Base-by-base conservation (phyloP, 2,888 invertebrate genomes). In the Lysandra coridon region DNA sequence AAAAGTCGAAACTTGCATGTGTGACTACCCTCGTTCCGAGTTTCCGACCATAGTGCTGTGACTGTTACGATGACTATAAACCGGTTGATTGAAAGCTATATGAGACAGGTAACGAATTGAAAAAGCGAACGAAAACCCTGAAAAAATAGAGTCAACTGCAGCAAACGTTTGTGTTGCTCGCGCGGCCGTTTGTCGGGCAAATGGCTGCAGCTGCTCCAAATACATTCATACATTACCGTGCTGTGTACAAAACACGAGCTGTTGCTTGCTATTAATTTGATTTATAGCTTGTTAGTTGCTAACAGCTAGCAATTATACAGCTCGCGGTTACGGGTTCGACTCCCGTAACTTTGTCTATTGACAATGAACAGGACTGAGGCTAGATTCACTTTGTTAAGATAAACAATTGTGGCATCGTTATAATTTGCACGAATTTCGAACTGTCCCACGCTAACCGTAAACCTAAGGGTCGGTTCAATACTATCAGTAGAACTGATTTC, bases 231-330 rank as follows among this genome's bases (percentile, higher is more conserved):
- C 64, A 64, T 64, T 64, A 64, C 12, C 64, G 64, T 30, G 64
- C 64, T 30, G 64, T n/a, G 60, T 64, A 30, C 64, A 23, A 12
- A 64, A 64, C 30, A 12, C 64, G 30, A 64, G 64, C 64, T 64
- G 64, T 64, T 30, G 64, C 64, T 30, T 64, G 64, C 30, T 64
- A 64, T 64, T 64, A 64, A 64, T 64, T 64, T 64, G 64, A 64
- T 64, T 64, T 64, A 64, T 64, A 23, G 7, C 64, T 64, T 64
- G 64, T 30, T 30, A 30, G 64, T 64, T 64, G 64, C 64, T 64
- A 64, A 64, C 64, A 64, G 30, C 64, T 64, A 64, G 64, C 64
- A 64, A 30, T 64, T 64, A 10, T 64, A 64, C 23, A 64, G 12
- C 64, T 12, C 64, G 64, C 64, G 64, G 64, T 30, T 64, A 30